These are phyloP conservation scores for Phocoena phocoena DNA, from an alignment of 2,113 vertebrate genomes.

Conservation along the genomic window DNA sequence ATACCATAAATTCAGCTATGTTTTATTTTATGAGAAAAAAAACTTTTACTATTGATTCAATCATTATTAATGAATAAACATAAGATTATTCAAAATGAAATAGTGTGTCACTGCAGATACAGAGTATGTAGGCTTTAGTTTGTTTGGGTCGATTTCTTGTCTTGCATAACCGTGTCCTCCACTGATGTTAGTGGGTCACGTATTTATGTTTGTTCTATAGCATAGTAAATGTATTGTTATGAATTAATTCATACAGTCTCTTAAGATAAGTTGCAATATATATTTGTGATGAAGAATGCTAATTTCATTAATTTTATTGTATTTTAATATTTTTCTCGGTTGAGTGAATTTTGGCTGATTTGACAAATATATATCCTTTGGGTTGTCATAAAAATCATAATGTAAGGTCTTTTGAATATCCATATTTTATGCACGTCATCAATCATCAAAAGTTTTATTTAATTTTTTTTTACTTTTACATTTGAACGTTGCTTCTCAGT, in stretches of 20 bases:
- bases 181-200: constrained; percentile 30
- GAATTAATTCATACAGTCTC: constrained; percentile 21
- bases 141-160: constrained; percentile 38
- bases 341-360: constrained; percentile 46
- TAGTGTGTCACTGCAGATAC: constrained; percentile 75
- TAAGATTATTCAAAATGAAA: constrained; percentile 58
- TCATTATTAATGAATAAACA: neutral
- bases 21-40: constrained; percentile 35
- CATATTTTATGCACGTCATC: neutral
- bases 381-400: constrained; percentile 48
- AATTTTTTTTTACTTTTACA: neutral
- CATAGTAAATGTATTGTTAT: constrained; percentile 54
- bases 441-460: neutral
- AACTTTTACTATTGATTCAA: neutral
- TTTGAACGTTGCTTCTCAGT: constrained; percentile 48
- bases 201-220: constrained; percentile 62
- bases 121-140: constrained; percentile 73
- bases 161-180: constrained; percentile 12
- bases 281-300: constrained; percentile 46
- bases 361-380: neutral
- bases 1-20: neutral
- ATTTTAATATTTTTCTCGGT: constrained; percentile 13
- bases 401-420: constrained; percentile 9
- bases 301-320: constrained; percentile 43
- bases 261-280: constrained; percentile 1